phyloP scores from a whole-genome alignment of 2,888 invertebrate species.

The Brassicogethes aeneus region DNA sequence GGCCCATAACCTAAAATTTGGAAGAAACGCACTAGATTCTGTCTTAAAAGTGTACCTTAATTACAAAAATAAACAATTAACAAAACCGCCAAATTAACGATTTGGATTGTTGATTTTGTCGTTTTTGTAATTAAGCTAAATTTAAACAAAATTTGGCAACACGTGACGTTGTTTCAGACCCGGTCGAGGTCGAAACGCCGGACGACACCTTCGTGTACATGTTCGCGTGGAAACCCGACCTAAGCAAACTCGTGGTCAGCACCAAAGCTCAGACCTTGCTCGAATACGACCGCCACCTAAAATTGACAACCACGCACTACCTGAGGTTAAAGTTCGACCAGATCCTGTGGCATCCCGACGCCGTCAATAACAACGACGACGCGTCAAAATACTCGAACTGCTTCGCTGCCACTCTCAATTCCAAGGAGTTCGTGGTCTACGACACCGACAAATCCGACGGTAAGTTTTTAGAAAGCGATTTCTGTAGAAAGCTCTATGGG shows the following conservation, averaged over 20 bases:
- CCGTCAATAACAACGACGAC: slow-evolving; percentile 47
- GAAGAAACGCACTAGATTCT: no score
- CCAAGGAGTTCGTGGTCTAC: slow-evolving; percentile 44
- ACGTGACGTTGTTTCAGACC: no score
- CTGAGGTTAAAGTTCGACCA: slow-evolving; percentile 55
- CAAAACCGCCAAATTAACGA: no score
- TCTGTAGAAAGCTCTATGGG: no score
- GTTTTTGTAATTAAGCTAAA: no score
- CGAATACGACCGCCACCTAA: slow-evolving; percentile 21
- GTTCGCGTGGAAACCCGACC: slow-evolving; percentile 53
- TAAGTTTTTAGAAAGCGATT: no score
- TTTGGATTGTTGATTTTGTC: no score
- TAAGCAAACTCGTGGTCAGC: slow-evolving; percentile 51
- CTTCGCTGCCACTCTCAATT: slow-evolving; percentile 53
- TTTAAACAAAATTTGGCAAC: no score
- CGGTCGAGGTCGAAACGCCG: slow-evolving; percentile 32
- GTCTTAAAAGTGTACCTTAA: no score
- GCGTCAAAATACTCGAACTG: slow-evolving; percentile 50
- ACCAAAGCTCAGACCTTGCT: slow-evolving; percentile 44
- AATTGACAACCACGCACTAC: slow-evolving; percentile 35
- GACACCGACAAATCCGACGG: no score
- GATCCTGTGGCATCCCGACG: slow-evolving; percentile 64
- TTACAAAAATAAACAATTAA: no score
- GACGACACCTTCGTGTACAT: slow-evolving; percentile 40
- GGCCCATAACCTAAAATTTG: no score